Evolutionary conservation across 1,140 invertebrate species (phyloP).

Genomic region (Sinella curviseta): DNA sequence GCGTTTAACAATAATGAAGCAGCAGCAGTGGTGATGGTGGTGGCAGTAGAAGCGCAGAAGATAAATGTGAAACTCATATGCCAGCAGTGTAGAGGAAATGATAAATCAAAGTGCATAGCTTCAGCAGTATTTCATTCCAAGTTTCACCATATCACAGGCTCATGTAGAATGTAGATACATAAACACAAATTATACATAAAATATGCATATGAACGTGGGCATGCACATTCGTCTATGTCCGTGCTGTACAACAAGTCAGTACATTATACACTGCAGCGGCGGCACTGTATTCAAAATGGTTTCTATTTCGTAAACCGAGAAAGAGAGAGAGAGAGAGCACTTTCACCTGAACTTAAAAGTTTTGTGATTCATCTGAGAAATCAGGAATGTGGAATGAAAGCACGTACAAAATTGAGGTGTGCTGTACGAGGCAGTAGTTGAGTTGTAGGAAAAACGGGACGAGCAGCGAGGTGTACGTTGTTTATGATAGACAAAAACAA

Average conservation of each 20-base stretch:
- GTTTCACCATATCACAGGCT: not conserved
- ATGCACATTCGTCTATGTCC: not conserved
- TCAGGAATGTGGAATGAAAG: not conserved
- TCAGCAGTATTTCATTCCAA: not conserved
- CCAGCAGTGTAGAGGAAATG: not conserved
- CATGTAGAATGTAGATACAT: not conserved
- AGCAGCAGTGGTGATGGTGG: too few species aligned
- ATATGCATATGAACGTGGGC: not conserved
- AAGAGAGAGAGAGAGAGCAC: too few species aligned
- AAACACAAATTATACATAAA: not conserved
- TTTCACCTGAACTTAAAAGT: not conserved
- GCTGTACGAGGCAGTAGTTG: too few species aligned
- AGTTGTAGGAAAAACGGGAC: too few species aligned
- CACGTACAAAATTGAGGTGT: not conserved
- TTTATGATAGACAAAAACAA: too few species aligned
- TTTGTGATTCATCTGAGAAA: slow-evolving; percentile 17
- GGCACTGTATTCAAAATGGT: too few species aligned
- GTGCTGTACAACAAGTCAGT: too few species aligned
- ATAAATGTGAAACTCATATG: not conserved
- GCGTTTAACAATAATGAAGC: too few species aligned
- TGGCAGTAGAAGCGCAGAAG: too few species aligned
- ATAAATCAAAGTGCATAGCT: not conserved
- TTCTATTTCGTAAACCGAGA: too few species aligned
- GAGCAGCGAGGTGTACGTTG: too few species aligned
- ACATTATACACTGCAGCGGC: too few species aligned